Base-by-base conservation (phyloP, 2,113 vertebrate genomes). In the Archilochus colubris region DNA sequence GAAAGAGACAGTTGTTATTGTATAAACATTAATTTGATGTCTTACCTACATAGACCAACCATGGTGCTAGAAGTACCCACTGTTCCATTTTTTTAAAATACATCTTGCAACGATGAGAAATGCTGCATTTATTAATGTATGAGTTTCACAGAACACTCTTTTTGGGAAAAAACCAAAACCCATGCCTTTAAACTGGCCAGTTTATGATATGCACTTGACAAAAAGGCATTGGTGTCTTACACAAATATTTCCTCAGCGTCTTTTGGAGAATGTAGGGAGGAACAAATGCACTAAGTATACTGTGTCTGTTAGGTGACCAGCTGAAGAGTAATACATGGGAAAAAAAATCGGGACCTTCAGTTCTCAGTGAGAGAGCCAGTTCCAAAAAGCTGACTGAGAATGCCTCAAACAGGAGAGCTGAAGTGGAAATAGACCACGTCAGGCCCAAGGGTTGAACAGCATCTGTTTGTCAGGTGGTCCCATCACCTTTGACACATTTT, bases 1-100 rank as follows among this genome's bases (percentile, higher is more conserved):
- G 95, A 98, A 95, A 97, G 97, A 97, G 96, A 98, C 59, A 97
- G 79, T 94, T 81, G 89, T 98, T 98, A 98, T 96, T 97, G 89
- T 74, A 97, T 78, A 95, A 91, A 93, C 70, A 85, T 93, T 84
- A 82, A 91, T 84, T 90, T 46, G 74, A 89, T 38, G 27, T 76
- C 77, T 90, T 91, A 89, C 50, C 80, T 61, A 95, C 82, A 94
- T 0, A 95, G 80, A 95, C 57, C 81, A 96, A 77, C 84, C 78
- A 86, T 1, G 8, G 72, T 83, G 33, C 61, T 55, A 94, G 66
- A 78, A 85, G 82, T 82, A 90, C 80, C 77, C 57, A 31, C 44
- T 59, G 36, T 82, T 91, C 33, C 31, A 36, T 58, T 78, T 75
- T 75, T 48, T 88, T 59, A 59, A 25, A 91, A 95, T 62, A 88